These are phyloP conservation scores for Dendrolimus punctatus DNA, from an alignment of 1,140 invertebrate genomes.

Conservation along the genomic window DNA sequence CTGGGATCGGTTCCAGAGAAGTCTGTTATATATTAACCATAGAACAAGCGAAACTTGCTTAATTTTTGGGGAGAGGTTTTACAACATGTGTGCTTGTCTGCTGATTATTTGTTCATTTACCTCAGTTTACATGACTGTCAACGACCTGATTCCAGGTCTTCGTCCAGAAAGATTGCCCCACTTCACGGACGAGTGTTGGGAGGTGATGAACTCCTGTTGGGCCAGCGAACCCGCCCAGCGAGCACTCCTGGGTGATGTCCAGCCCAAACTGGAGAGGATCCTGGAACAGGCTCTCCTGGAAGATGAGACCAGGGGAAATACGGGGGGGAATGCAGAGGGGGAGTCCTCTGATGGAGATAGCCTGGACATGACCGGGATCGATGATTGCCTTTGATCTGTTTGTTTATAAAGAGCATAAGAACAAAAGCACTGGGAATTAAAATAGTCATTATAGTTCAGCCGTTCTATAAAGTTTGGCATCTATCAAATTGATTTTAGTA, in stretches of 20 bases:
- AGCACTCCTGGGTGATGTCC: slow-evolving; percentile 85
- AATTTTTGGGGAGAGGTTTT: no score
- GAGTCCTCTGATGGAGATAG: slow-evolving; percentile 28
- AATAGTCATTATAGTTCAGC: no score
- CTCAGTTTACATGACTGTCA: no score
- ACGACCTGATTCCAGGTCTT: slow-evolving; percentile 58
- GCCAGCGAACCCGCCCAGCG: slow-evolving; percentile 80
- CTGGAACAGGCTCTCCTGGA: slow-evolving; percentile 17
- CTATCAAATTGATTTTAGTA: no score
- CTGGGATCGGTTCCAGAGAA: no score
- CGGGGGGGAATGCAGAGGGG: not conserved
- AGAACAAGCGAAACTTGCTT: no score
- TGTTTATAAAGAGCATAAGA: no score
- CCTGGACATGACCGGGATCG: slow-evolving; percentile 36
- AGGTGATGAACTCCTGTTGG: slow-evolving; percentile 91
- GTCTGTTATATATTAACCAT: no score
- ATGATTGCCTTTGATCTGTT: slow-evolving; percentile 4
- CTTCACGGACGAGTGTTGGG: slow-evolving; percentile 88
- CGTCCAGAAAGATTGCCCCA: slow-evolving; percentile 83
- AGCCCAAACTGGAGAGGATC: slow-evolving; percentile 74
- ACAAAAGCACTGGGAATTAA: no score
- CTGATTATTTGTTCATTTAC: no score
- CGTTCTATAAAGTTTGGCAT: no score
- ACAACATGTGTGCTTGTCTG: no score
- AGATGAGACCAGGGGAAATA: slow-evolving; percentile 1